Evolutionary conservation across 2,113 vertebrate genomes (phyloP), one percentile per base, ranked within the genome.

Genomic region (Haemorhous mexicanus): DNA sequence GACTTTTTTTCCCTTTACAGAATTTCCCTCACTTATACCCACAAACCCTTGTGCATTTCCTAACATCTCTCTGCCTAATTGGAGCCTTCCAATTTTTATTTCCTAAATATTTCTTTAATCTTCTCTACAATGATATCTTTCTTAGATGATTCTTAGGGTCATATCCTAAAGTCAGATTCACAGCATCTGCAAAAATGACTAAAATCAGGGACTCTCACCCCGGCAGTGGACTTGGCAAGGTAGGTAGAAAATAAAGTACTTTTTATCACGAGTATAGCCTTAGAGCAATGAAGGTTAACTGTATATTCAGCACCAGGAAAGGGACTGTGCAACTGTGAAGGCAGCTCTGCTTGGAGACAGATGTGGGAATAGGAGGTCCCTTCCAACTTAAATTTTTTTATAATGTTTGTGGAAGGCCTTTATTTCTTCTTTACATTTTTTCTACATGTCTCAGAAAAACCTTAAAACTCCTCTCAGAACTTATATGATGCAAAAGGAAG

Each of bases 151-250:
- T 67, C 43, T 72, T 22, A 39, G 21, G 20, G 63, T 55, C 13
- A 1, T 18, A 59, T 15, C 19, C 22, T 35, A 13, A 47, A 58
- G 20, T 35, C 62, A 86, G 17, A 77, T 50, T 68, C 24, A 75
- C 5, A n/a, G 15, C 16, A 27, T 14, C 2, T 33, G 8, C 0
- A 0, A 19, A 24, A 74, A 33, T 37, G 8, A 28, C 46, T 32
- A 27, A 92, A 59, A 82, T 33, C 20, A 56, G 49, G 23, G 46
- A n/a, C 32, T 35, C 12, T 32, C 39, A 22, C 12, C 16, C 12
- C 22, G 39, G 50, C 41, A 62, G 20, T 10, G 21, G 18, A 61
- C 62, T 74, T 84, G 28, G 16, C 16, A 58, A 78, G 6, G 32
- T 13, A 6, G 8, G 11, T 39, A 37, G 43, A 53, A 94, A 70